These are phyloP conservation scores for Cyphomyrus discorhynchus DNA, from an alignment of 2,113 vertebrate genomes.

Conservation along the genomic window DNA sequence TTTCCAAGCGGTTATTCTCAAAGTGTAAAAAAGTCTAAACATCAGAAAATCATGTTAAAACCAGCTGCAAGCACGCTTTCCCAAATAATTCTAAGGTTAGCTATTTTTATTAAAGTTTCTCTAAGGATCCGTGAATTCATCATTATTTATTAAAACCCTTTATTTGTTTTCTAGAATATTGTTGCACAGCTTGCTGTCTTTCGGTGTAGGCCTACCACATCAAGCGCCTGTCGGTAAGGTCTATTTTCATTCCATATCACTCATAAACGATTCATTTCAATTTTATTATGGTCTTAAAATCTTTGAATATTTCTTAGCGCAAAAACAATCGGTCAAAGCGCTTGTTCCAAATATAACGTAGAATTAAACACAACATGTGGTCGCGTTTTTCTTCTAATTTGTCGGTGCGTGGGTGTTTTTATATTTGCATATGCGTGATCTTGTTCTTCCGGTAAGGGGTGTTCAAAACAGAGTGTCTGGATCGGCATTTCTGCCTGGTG, in stretches of 20 bases:
- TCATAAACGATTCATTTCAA: background rate
- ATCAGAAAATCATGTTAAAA: background rate
- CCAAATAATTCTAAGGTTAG: conserved; percentile 9
- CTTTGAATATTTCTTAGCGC: background rate
- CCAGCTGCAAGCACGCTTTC: background rate
- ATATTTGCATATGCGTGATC: background rate
- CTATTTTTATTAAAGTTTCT: background rate
- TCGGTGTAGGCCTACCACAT: background rate
- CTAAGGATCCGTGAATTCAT: background rate
- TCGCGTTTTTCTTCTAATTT: background rate
- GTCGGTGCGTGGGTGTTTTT: background rate
- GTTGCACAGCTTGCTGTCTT: background rate
- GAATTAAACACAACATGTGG: background rate
- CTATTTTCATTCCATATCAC: background rate
- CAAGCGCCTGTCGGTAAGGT: background rate
- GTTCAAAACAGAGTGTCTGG: conserved; percentile 35
- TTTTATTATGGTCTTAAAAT: background rate
- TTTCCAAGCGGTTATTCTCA: background rate
- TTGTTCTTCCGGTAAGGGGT: conserved; percentile 24
- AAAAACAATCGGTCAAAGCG: background rate
- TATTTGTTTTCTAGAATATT: conserved; percentile 7
- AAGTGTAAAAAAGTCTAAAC: background rate
- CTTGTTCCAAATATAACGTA: background rate
- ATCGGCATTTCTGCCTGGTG: conserved; percentile 36
- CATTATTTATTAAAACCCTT: background rate